Evolutionary conservation across 2,113 vertebrate species (phyloP).

Genomic region (Bothrops jararaca): DNA sequence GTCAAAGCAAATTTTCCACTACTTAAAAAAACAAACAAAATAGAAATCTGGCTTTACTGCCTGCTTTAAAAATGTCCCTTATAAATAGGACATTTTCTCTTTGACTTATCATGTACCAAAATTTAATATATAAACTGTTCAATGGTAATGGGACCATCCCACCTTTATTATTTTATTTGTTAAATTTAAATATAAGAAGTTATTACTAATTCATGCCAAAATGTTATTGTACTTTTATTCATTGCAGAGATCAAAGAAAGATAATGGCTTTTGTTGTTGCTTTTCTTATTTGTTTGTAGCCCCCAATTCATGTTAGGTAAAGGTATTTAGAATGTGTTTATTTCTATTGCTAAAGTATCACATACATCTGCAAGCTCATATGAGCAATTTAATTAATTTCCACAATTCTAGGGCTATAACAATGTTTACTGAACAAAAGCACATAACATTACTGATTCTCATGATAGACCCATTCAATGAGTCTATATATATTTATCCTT

Average conservation of each 20-base stretch:
- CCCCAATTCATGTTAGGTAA: not conserved
- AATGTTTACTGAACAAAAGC: fast-evolving
- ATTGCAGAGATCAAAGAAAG: not conserved
- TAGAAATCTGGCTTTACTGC: not conserved
- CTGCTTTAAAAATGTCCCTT: not conserved
- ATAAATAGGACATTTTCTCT: not conserved
- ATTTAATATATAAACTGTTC: not conserved
- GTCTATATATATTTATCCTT: not conserved
- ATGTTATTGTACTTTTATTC: not conserved
- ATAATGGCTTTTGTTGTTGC: not conserved
- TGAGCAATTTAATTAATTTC: not conserved
- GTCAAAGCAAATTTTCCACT: not conserved
- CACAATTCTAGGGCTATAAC: fast-evolving
- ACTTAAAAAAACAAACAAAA: not conserved
- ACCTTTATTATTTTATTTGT: not conserved
- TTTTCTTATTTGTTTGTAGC: not conserved
- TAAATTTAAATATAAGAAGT: not conserved
- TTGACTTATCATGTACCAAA: not conserved
- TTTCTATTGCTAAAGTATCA: not conserved
- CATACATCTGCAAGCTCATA: fast-evolving
- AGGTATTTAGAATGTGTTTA: no score
- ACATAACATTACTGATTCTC: fast-evolving
- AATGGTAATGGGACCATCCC: not conserved
- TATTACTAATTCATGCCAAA: not conserved
- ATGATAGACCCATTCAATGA: fast-evolving